Percentiles rank a stretch among this genome's conserved stretches.
These are phyloP conservation scores for Morinoia aosen DNA, from an alignment of 2,888 invertebrate species.

Conservation along the genomic window DNA sequence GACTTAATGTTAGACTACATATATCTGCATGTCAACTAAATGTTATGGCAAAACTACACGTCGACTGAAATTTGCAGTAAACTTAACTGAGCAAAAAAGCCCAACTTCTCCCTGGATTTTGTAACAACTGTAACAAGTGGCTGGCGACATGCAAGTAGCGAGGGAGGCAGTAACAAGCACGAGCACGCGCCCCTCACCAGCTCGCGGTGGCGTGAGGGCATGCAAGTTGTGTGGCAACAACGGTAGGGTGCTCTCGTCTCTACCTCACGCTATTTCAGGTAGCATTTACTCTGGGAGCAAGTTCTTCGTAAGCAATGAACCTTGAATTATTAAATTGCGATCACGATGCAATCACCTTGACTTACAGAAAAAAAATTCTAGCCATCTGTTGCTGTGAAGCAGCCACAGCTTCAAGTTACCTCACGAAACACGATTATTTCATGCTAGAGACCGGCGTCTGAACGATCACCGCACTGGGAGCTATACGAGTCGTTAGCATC, in stretches of 20 bases:
- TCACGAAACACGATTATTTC: neutral
- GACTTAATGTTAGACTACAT: too few species aligned
- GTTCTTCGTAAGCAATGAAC: neutral
- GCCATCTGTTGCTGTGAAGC: neutral
- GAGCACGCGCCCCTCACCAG: neutral
- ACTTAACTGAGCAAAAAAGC: neutral
- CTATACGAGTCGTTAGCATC: conserved; percentile 3
- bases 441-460: neutral
- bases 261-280: neutral
- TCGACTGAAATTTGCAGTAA: too few species aligned
- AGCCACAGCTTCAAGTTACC: neutral
- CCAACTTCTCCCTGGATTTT: neutral
- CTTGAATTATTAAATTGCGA: neutral
- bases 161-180: neutral
- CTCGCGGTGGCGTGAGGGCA: neutral
- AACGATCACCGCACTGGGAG: neutral
- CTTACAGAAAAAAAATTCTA: neutral
- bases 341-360: neutral
- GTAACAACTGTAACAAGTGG: neutral
- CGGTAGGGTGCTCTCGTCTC: neutral
- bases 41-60: neutral
- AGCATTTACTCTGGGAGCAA: neutral
- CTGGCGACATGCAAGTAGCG: neutral
- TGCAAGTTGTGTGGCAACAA: neutral
- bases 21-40: neutral